Conservation (phyloP, 2,797 vertebrate species). For the Parauchenoglanis ngamensis region DNA sequence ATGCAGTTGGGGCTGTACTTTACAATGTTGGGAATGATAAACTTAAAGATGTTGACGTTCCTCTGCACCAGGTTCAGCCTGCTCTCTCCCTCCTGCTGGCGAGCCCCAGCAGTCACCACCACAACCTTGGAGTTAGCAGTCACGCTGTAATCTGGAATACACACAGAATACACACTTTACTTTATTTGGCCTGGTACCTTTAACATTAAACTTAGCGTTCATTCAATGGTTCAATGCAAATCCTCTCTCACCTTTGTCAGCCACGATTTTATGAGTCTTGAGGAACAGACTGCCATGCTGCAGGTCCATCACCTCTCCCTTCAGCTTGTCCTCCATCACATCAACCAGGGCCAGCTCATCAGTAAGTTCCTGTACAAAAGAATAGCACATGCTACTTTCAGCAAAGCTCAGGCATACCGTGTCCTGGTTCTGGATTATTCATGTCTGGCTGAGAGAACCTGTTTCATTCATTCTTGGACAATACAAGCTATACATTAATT, state of each 20-base stretch:
- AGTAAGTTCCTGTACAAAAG: conserved; percentile 81
- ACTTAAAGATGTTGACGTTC: conserved; percentile 98
- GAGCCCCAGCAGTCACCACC: conserved; percentile 92
- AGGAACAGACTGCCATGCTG: conserved; percentile 97
- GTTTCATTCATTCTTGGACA: background rate
- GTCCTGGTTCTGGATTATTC: background rate
- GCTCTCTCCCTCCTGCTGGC: conserved; percentile 96
- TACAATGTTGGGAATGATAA: conserved; percentile 95
- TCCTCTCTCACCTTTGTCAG: conserved; percentile 84
- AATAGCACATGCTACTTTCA: background rate
- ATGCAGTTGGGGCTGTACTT: conserved; percentile 96
- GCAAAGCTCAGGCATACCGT: background rate
- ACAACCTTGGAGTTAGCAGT: conserved; percentile 94
- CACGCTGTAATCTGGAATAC: conserved; percentile 84
- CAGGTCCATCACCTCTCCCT: conserved; percentile 94
- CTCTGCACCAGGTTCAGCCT: conserved; percentile 96
- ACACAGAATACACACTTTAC: background rate
- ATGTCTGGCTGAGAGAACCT: background rate
- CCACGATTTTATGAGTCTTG: conserved; percentile 88
- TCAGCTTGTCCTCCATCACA: conserved; percentile 96
- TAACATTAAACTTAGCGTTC: background rate
- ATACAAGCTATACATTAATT: background rate
- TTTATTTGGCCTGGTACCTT: background rate
- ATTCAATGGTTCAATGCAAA: background rate
- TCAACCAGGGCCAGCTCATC: conserved; percentile 96